Evolutionary conservation across 2,797 vertebrate species (phyloP).

Genomic region (Pseudomugil tenellus): DNA sequence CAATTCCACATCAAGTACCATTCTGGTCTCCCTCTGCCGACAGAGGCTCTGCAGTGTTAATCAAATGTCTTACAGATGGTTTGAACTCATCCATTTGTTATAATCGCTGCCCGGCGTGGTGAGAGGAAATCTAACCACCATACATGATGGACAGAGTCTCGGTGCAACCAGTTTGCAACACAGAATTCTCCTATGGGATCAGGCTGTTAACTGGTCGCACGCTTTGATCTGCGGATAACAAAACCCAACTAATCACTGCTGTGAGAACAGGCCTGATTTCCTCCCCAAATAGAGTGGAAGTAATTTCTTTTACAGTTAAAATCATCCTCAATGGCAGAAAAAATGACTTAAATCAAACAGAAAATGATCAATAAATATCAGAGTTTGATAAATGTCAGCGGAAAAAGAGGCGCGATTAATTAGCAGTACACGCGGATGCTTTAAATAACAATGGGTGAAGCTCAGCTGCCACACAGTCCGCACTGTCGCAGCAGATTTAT

Average conservation of each 20-base stretch:
- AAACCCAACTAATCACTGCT: slow-evolving; percentile 37
- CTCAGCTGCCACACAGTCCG: slow-evolving; percentile 34
- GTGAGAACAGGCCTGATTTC: slow-evolving; percentile 36
- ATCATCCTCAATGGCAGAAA: slow-evolving; percentile 28
- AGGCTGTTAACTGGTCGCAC: slow-evolving; percentile 54
- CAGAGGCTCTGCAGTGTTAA: slow-evolving; percentile 71
- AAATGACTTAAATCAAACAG: slow-evolving; percentile 1
- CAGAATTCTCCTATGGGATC: slow-evolving; percentile 39
- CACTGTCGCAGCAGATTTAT: slow-evolving; percentile 45
- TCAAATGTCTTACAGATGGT: slow-evolving; percentile 85
- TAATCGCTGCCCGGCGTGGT: slow-evolving; percentile 73
- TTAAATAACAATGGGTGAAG: slow-evolving; percentile 28
- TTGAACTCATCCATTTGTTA: slow-evolving; percentile 86
- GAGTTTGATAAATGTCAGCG: slow-evolving; percentile 1
- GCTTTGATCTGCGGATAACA: slow-evolving; percentile 22
- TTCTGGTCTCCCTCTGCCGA: slow-evolving; percentile 41
- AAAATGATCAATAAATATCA: slow-evolving; percentile 15
- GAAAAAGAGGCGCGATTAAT: slow-evolving; percentile 4
- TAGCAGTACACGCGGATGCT: slow-evolving; percentile 13
- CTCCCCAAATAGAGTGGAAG: slow-evolving; percentile 49
- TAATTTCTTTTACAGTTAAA: slow-evolving; percentile 27
- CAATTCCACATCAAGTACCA: slow-evolving; percentile 69
- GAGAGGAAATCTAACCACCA: slow-evolving; percentile 73
- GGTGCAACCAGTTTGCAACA: slow-evolving; percentile 70
- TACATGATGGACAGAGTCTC: slow-evolving; percentile 65